Base-by-base conservation (phyloP, 1,140 invertebrate species). In the Polypedilum pembai region DNA sequence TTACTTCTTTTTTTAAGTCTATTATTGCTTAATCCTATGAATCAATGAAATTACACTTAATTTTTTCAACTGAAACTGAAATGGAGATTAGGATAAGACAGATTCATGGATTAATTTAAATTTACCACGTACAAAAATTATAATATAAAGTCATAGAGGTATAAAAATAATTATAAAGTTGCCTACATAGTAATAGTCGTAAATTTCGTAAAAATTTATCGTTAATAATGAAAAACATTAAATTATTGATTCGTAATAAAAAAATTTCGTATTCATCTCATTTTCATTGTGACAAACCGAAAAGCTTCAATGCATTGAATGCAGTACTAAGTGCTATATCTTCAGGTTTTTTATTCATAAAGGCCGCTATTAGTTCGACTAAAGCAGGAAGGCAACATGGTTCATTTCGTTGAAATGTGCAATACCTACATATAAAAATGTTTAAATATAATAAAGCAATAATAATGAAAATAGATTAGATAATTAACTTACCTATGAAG, bases 371-470 rank as follows among this genome's bases (percentile, higher is more conserved):
- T 87, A 98, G 91, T 84, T 98, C 95, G 17, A 96, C 92, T 73
- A 95, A 93, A 40, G 93, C 93, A 15, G 95, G 94, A 74, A 98
- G 84, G 17, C 94, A 94, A 84, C 95, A 97, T 0, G 95, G 95
- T 83, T 98, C 95, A 80, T 98, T 98, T 76, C 95, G 87, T 85
- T 98, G 94, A 84, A 98, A 98, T 74, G 94, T 95, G 82, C 93
- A 96, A 84, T 95, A 96, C 76, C 90, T 85, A 77, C 85, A 87
- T 5, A 24, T 21, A 73, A 7, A 21, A 40, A 40, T 40, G 17
- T 15, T 5, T 12, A 15, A n/a, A 20, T 18, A 20, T 18, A 20
- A 21, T 17, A 65, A 69, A 69, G 17, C 17, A 7, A 69, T 18
- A 18, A 18, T 5, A 21, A 18, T 20, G 20, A 69, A 18, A 18